Evolutionary conservation across 2,113 vertebrate species (phyloP).

Genomic region (Solea solea): DNA sequence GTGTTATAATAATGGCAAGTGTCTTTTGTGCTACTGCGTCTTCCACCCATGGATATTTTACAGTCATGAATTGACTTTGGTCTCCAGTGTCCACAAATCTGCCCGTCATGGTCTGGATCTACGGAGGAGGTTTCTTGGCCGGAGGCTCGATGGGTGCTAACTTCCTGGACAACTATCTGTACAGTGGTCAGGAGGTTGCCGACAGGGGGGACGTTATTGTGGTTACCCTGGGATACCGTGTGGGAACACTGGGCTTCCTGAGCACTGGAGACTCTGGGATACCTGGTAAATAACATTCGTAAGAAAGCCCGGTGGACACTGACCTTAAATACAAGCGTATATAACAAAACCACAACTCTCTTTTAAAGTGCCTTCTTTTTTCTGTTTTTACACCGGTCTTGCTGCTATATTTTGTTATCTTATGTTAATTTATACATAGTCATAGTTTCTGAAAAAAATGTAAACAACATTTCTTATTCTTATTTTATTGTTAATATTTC

Average conservation of each 20-base stretch:
- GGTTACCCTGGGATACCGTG: slow-evolving; percentile 90
- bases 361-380: too few relatives aligned
- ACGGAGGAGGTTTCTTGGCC: slow-evolving; percentile 86
- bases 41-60: too few relatives aligned
- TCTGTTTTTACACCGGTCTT: too few relatives aligned
- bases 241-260: slow-evolving; percentile 92
- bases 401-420: too few relatives aligned
- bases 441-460: too few relatives aligned
- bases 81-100: slow-evolving; percentile 85
- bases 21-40: too few relatives aligned
- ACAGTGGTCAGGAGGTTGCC: slow-evolving; percentile 88
- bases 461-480: too few relatives aligned
- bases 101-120: slow-evolving; percentile 95
- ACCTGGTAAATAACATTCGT: slow-evolving; percentile 45
- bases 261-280: slow-evolving; percentile 87
- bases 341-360: too few relatives aligned
- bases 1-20: too few relatives aligned
- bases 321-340: slow-evolving; percentile 55
- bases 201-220: slow-evolving; percentile 90
- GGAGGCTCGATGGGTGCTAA: slow-evolving; percentile 86
- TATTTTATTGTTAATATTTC: too few relatives aligned
- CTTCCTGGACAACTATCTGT: slow-evolving; percentile 88
- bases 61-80: not conserved
- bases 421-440: too few relatives aligned
- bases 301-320: not conserved